A percentile compares a stretch with the other conserved stretches of the same genome.
Conservation (phyloP, 2,113 vertebrate species). For the Xiphorhynchus elegans region DNA sequence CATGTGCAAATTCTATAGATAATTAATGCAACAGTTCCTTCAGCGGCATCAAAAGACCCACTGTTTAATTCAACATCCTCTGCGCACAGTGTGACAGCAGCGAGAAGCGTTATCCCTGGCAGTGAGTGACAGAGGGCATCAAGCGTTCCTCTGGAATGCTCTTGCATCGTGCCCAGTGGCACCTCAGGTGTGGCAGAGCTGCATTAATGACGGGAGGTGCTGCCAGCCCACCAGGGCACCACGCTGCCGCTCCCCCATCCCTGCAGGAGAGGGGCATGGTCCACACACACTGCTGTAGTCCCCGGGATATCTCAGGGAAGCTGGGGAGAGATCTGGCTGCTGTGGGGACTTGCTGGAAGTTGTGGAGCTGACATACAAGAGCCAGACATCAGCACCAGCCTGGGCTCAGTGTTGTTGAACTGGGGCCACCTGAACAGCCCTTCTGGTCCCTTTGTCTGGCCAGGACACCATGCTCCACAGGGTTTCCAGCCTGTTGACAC, state of each 20-base stretch:
- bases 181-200: neutral
- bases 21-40: conserved; percentile 56
- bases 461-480: fast-evolving
- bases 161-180: neutral
- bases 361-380: neutral
- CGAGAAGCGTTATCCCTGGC: neutral
- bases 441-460: neutral
- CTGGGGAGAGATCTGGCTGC: neutral
- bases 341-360: neutral
- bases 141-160: conserved; percentile 26
- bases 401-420: neutral
- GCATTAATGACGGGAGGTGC: neutral
- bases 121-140: conserved; percentile 44
- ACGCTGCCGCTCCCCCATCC: fast-evolving
- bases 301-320: fast-evolving
- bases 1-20: conserved; percentile 39
- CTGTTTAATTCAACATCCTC: conserved; percentile 63
- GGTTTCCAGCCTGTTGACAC: neutral
- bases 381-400: neutral
- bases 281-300: neutral
- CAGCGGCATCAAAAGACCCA: conserved; percentile 42
- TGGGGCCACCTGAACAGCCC: neutral
- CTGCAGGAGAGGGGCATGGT: fast-evolving
- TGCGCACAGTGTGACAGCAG: neutral
- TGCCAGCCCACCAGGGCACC: neutral